These are phyloP conservation scores for Philypnodon macrostomus DNA, from an alignment of 2,797 vertebrate genomes.

Conservation along the genomic window DNA sequence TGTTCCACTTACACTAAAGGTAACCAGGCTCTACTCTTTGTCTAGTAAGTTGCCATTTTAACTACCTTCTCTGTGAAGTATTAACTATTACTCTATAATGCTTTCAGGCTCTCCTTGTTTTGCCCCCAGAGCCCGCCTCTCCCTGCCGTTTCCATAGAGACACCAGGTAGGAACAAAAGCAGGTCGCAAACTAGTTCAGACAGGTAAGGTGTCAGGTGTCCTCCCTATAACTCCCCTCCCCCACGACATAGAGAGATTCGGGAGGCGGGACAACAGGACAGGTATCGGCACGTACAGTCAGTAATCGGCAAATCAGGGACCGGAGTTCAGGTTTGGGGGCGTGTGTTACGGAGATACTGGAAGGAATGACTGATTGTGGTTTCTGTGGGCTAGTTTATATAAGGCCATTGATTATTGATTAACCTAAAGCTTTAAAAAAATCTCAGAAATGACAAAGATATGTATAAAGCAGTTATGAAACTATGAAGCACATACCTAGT, in stretches of 20 bases:
- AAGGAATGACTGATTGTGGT: constrained; percentile 1
- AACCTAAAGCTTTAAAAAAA: neutral
- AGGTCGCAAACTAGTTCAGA: constrained; percentile 47
- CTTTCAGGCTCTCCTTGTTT: no score
- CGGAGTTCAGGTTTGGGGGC: neutral
- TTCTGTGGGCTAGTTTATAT: constrained; percentile 11
- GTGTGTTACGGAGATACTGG: neutral
- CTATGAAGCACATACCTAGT: no score
- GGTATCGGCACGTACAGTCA: constrained; percentile 44
- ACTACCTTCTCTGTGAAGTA: no score
- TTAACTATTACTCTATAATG: no score
- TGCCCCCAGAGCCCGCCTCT: neutral
- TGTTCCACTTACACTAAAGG: neutral
- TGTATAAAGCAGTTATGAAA: no score
- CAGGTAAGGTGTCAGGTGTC: constrained; percentile 43
- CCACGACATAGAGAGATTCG: neutral
- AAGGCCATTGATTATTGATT: constrained; percentile 3
- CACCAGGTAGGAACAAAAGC: constrained; percentile 43
- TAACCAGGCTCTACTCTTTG: neutral
- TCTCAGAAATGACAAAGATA: no score
- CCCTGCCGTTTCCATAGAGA: constrained; percentile 33
- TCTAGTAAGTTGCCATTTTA: neutral
- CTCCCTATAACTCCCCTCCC: neutral
- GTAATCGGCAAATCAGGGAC: constrained; percentile 17
- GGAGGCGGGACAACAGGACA: constrained; percentile 3